Evolutionary conservation across 1,140 invertebrate genomes (phyloP).

Genomic region (Drosophila sucinea): DNA sequence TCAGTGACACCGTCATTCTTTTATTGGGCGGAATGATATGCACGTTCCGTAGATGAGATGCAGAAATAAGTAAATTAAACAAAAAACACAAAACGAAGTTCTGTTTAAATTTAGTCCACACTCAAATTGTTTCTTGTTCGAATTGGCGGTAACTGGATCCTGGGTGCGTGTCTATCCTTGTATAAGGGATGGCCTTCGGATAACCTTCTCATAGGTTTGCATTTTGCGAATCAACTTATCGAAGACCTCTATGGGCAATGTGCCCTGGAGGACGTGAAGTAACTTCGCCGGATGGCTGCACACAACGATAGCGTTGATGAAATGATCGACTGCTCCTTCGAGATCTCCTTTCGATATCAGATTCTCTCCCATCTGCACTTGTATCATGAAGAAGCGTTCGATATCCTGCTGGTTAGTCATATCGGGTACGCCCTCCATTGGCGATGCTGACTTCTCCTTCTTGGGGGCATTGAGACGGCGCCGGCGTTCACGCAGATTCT

Average conservation of each 20-base stretch:
- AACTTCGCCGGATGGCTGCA: slow-evolving; percentile 96
- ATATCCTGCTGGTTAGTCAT: slow-evolving; percentile 85
- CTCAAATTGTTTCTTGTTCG: neutral
- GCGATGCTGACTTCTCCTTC: slow-evolving; percentile 67
- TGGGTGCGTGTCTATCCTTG: neutral
- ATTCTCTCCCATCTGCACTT: slow-evolving; percentile 94
- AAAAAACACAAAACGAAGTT: neutral
- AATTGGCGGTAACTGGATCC: neutral
- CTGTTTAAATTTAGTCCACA: neutral
- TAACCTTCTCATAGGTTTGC: slow-evolving; percentile 82
- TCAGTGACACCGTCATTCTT: neutral
- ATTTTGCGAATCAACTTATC: slow-evolving; percentile 91
- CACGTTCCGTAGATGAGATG: neutral
- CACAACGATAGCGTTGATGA: slow-evolving; percentile 96
- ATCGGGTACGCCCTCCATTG: slow-evolving; percentile 90
- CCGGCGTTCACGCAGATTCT: slow-evolving; percentile 84
- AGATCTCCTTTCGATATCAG: slow-evolving; percentile 92
- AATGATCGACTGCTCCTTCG: slow-evolving; percentile 95
- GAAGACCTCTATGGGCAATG: slow-evolving; percentile 95
- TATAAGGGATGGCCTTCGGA: neutral
- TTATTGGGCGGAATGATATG: neutral
- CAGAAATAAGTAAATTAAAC: neutral
- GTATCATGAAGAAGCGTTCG: slow-evolving; percentile 85
- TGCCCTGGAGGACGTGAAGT: slow-evolving; percentile 94
- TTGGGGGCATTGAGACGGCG: slow-evolving; percentile 18